These are phyloP conservation scores for Sitta carolinensis DNA, from an alignment of 2,797 vertebrate genomes.

Conservation along the genomic window DNA sequence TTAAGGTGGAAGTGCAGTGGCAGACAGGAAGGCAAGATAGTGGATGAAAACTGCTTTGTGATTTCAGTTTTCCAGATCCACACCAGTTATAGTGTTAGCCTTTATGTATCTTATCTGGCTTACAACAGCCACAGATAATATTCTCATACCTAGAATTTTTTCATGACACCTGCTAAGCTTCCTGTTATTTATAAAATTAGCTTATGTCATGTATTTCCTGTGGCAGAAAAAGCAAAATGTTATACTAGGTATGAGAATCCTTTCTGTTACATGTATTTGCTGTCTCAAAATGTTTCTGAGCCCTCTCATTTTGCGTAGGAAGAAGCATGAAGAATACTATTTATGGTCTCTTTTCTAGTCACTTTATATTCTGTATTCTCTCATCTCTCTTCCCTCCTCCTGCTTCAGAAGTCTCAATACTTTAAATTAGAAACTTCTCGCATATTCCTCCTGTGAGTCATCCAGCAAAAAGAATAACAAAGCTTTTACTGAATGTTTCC, in stretches of 20 bases:
- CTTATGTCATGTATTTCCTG: background rate
- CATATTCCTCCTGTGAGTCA: background rate
- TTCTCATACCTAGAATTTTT: background rate
- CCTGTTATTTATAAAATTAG: constrained; percentile 13
- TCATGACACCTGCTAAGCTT: background rate
- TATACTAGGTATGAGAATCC: background rate
- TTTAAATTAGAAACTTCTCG: background rate
- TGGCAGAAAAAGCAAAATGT: background rate
- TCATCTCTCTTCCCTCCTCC: background rate
- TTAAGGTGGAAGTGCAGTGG: background rate
- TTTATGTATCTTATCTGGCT: background rate
- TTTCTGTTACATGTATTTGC: background rate
- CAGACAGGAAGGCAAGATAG: background rate
- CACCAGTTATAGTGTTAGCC: background rate
- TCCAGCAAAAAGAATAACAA: background rate
- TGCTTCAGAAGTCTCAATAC: background rate
- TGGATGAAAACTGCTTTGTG: background rate
- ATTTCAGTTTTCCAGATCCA: background rate
- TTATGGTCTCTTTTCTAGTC: background rate
- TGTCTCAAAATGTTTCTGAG: background rate
- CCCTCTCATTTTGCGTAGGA: background rate
- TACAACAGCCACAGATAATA: background rate
- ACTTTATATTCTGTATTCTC: background rate
- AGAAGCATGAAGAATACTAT: background rate
- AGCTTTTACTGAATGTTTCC: background rate